Evolutionary conservation across 53 echinoderm and acorn worm species (phyloP), one percentile per base, ranked within the genome.

Genomic region (Paracentrotus lividus): DNA sequence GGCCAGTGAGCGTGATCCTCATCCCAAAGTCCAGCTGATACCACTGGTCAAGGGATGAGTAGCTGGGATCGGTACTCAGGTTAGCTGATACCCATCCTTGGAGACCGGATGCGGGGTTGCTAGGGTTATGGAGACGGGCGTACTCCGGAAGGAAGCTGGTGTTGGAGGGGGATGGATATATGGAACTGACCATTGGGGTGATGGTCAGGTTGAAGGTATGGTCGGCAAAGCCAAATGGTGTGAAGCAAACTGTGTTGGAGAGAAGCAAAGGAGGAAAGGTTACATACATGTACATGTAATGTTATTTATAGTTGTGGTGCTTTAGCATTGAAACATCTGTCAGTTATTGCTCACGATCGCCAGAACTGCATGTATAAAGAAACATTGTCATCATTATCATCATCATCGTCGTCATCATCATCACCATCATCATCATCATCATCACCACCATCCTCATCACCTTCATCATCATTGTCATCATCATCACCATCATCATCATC

Each of bases 1-100:
- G n/a, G 9, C 96, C 94, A 2, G 96, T 93, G 16, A 97, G 24
- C 12, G 95, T 95, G 13, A 95, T 60, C 68, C 68, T 69, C 27
- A 67, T 40, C 13, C 88, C 96, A 77, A 97, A 96, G 84, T 97
- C 97, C 8, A 97, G 87, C 94, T 94, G 87, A 81, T 93, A 55
- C 85, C 84, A 97, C 93, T 97, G 96, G 51, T 97, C 95, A 51
- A 92, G 32, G 0, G 97, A 97, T 60, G 94, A 94, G 72, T 95
- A 90, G 55, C 75, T 94, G 36, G 76, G 85, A 42, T 77, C 78
- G 44, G 56, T 56, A 59, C 8, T 18, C 32, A 86, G 77, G 12
- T 93, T 85, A 47, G 92, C 95, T 0, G 97, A 97, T 49, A 97
- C 97, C 97, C 97, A 97, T 45, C 97, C 97, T 24, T 97, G 95